Base-by-base conservation (phyloP, 1,140 invertebrate genomes). In the Drosophila ercepeae region DNA sequence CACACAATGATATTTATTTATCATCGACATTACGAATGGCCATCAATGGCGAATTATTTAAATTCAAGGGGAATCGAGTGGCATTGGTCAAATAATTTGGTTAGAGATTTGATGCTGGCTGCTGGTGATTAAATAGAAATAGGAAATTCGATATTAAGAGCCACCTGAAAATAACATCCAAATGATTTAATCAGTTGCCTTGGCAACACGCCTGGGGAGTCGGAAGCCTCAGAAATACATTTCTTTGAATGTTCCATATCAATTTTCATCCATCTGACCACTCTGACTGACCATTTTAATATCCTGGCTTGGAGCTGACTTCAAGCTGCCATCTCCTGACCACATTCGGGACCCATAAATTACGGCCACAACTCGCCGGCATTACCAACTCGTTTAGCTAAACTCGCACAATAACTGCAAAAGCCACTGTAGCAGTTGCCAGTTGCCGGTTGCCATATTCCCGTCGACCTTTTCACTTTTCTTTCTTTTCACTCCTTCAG, bases 321-420 rank as follows among this genome's bases (percentile, higher is more conserved):
- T 8, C 21, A 13, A n/a, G 11, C 9, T 7, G 7, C 25, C 13
- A 14, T 8, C 27, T 7, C 32, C 16, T 19, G 63, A 13, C 14
- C 29, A 61, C 25, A 16, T 55, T 57, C 25, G 32, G 14, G 13
- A 14, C 51, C 46, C 64, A 57, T 69, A 69, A 69, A 69, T 69
- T 48, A 69, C 29, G 50, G 45, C 42, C 65, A 27, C 55, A 72
- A 72, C 49, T 63, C 54, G 54, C 34, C 49, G 57, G 70, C 75
- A 75, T 83, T 78, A 83, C 75, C 79, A 78, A 71, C 75, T 84
- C 75, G 79, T 74, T 82, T 74, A 83, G 78, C 79, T 78, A 63
- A 83, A 76, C 78, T 71, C 45, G 52, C 71, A 78, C 57, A 83
- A 79, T 84, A 83, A 83, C 75, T 75, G 79, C 60, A 63, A 67